Base-by-base conservation (phyloP, 2,888 invertebrate species). In the Oscheius sp. region DNA sequence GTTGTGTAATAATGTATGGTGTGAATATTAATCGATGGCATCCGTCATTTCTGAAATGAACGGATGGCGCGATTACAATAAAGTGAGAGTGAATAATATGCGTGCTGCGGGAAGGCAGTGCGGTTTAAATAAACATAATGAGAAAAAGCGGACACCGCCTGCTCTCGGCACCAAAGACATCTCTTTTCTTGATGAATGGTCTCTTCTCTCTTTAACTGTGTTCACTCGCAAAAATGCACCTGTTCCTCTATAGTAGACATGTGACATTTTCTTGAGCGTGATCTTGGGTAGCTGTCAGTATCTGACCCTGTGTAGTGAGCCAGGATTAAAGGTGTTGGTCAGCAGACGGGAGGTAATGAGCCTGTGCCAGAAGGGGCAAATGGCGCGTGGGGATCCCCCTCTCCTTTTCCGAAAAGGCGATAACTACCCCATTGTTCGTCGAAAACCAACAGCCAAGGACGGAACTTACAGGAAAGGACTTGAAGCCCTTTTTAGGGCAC, bases 51-150 rank as follows among this genome's bases (percentile, higher is more conserved):
- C 66, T 27, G 66, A 66, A 66, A 66, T 49, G 66, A 66, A 66
- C 66, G 66, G 66, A 66, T 49, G 35, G 66, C 66, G 66, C 66
- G 66, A 66, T 66, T 66, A 66, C 66, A 66, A 66, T 66, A 49
- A 52, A 66, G 29, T 66, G 66, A 25, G 66, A 52, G 66, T 66
- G 66, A 66, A 66, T 66, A 66, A 66, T 66, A 66, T 66, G 66
- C 52, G 12, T 66, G 66, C 49, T 66, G 66, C 63, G 63, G 63
- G 63, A 66, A 66, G 66, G 27, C 29, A 49, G 52, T 66, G 61
- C 45, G 66, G 66, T 66, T 66, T 66, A 66, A 66, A 66, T 66
- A 66, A 66, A 66, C 66, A 66, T 66, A 66, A 66, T 66, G 66
- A 66, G 52, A 66, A 66, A 66, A 66, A 66, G 52, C 29, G 66